Percentiles rank a stretch among this genome's conserved stretches.
Evolutionary conservation across 2,797 vertebrate species (phyloP).

Genomic region (Sardinella longiceps): DNA sequence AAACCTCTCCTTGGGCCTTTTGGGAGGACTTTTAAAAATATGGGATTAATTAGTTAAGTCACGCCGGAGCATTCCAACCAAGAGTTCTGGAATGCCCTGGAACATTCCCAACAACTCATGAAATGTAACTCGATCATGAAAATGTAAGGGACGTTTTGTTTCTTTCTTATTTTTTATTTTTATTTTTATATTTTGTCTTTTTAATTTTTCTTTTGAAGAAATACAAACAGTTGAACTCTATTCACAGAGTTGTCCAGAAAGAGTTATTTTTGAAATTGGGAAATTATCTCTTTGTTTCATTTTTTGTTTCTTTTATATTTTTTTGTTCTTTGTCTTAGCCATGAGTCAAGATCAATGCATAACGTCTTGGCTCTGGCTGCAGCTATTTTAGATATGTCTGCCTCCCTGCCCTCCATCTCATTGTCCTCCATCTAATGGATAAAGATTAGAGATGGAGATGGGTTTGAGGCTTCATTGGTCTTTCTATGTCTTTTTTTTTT

Average conservation of each 20-base stretch:
- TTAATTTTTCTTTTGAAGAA: not conserved
- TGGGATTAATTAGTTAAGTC: conserved; percentile 30
- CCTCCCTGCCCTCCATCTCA: not conserved
- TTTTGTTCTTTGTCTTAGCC: not conserved
- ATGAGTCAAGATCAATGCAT: not conserved
- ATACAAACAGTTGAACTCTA: not conserved
- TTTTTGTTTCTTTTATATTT: not conserved
- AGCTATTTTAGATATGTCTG: not conserved
- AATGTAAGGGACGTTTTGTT: not conserved
- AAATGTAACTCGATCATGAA: conserved; percentile 36
- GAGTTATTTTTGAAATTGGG: not conserved
- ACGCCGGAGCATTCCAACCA: conserved; percentile 27
- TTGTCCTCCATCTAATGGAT: not conserved
- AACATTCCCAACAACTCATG: conserved; percentile 26
- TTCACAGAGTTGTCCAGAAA: not conserved
- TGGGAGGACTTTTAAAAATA: not conserved
- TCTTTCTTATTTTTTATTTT: not conserved
- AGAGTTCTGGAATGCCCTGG: conserved; percentile 51
- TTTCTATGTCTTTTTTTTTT: not conserved
- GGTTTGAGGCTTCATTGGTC: conserved; percentile 15
- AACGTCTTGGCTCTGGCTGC: not conserved
- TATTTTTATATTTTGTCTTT: no score
- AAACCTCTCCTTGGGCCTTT: conserved; percentile 20
- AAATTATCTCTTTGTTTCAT: no score
- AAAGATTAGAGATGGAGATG: not conserved